Evolutionary conservation across 92 coral and sea anemone genomes (phyloP).

Genomic region (Umimayanthus kanabou): DNA sequence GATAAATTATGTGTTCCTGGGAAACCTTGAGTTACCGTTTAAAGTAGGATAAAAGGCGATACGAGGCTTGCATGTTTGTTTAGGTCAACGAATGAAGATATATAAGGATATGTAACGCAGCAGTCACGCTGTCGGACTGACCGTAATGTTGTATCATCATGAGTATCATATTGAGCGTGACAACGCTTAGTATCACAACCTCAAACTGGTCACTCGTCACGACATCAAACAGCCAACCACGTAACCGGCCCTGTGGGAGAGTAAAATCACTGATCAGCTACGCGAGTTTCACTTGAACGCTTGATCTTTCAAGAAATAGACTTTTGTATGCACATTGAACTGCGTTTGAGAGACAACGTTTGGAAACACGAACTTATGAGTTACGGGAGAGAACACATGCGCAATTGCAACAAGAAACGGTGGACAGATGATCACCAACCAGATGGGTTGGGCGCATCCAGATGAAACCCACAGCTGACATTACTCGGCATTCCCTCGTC

Average conservation of each 20-base stretch:
- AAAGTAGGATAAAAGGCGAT: neutral
- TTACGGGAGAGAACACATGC: no score
- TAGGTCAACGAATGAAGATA: neutral
- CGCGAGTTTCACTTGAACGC: neutral
- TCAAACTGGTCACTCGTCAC: slow-evolving; percentile 85
- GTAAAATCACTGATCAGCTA: neutral
- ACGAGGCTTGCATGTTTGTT: neutral
- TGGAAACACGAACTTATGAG: no score
- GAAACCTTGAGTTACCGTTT: no score
- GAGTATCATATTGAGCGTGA: slow-evolving; percentile 81
- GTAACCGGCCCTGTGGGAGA: slow-evolving; percentile 62
- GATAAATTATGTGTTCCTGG: no score
- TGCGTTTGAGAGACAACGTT: no score
- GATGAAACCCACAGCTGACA: no score
- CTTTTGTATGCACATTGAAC: no score
- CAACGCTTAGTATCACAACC: slow-evolving; percentile 67
- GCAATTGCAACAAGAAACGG: no score
- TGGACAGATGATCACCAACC: no score
- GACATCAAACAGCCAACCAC: slow-evolving; percentile 76
- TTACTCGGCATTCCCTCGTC: no score
- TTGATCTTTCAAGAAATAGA: no score
- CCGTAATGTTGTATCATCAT: slow-evolving; percentile 89
- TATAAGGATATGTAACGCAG: slow-evolving; percentile 85
- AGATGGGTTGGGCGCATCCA: no score
- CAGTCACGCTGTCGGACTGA: slow-evolving; percentile 61